Conservation (phyloP, 1,140 invertebrate species). For the Megalonaias nervosa region DNA sequence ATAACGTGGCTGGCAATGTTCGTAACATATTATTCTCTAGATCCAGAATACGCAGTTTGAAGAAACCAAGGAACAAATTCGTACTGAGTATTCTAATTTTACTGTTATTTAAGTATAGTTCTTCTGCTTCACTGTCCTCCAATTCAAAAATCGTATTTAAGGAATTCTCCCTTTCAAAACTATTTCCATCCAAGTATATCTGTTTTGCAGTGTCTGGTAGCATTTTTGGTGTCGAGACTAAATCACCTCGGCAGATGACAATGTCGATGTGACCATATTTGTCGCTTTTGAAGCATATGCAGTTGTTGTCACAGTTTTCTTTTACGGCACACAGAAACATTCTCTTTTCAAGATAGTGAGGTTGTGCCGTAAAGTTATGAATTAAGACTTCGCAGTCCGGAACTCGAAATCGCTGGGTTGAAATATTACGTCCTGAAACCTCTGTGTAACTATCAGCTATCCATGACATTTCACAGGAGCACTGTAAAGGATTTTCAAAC, state of each 20-base stretch:
- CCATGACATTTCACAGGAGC: slow-evolving; percentile 36
- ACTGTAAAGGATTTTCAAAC: slow-evolving; percentile 20
- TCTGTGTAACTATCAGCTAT: slow-evolving; percentile 10
- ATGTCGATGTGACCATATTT: neutral
- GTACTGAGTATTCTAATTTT: slow-evolving; percentile 5
- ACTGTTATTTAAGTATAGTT: slow-evolving; percentile 35
- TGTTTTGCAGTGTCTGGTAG: slow-evolving; percentile 6
- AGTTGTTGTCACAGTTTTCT: slow-evolving; percentile 16
- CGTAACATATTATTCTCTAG: slow-evolving; percentile 22
- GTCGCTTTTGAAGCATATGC: neutral
- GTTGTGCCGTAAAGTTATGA: slow-evolving; percentile 3
- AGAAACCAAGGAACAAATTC: slow-evolving; percentile 22
- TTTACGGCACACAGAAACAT: slow-evolving; percentile 24
- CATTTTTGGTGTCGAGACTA: neutral
- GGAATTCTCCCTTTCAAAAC: slow-evolving; percentile 5
- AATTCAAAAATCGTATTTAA: neutral
- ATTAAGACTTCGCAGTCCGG: slow-evolving; percentile 19
- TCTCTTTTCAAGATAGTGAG: slow-evolving; percentile 15
- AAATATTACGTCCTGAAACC: neutral
- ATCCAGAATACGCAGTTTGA: slow-evolving; percentile 17
- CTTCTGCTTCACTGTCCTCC: slow-evolving; percentile 6
- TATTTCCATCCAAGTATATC: slow-evolving; percentile 31
- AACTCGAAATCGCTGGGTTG: slow-evolving; percentile 28
- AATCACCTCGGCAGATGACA: neutral
- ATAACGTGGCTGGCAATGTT: slow-evolving; percentile 7